Evolutionary conservation across 2,113 vertebrate genomes (phyloP).

Genomic region (human (Homo sapiens)): DNA sequence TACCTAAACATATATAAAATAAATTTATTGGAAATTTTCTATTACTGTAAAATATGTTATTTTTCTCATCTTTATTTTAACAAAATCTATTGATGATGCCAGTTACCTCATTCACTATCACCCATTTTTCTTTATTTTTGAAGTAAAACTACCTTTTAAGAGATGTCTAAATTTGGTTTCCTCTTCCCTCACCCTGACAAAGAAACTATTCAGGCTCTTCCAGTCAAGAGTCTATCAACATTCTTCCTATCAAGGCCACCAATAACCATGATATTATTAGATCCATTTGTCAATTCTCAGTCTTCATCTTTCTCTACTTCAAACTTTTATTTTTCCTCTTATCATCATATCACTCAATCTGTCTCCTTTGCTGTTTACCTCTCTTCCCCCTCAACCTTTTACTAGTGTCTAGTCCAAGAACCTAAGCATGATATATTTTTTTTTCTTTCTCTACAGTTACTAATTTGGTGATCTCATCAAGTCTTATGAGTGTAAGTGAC

Average conservation of each 20-base stretch:
- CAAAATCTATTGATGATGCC: not conserved
- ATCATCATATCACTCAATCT: not conserved
- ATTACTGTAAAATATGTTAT: not conserved
- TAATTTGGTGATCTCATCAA: not conserved
- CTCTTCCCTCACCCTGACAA: not conserved
- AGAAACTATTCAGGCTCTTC: not conserved
- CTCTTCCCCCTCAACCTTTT: not conserved
- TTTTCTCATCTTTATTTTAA: not conserved
- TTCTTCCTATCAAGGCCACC: not conserved
- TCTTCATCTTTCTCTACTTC: not conserved
- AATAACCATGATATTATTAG: not conserved
- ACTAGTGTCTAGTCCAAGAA: not conserved
- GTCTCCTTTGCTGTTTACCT: not conserved
- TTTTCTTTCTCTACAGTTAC: not conserved
- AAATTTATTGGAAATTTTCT: not conserved
- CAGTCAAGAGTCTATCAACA: not conserved
- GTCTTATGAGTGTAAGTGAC: not conserved
- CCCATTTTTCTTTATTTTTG: not conserved
- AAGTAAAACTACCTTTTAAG: not conserved
- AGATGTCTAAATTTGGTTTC: not conserved
- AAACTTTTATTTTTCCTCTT: not conserved
- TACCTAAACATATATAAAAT: not conserved
- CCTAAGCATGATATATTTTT: no score
- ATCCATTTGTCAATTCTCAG: no score
- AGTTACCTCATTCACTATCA: no score